Evolutionary conservation across 2,797 vertebrate genomes (phyloP), one percentile per base, ranked within the genome.

Genomic region (Steatocranus sp.): DNA sequence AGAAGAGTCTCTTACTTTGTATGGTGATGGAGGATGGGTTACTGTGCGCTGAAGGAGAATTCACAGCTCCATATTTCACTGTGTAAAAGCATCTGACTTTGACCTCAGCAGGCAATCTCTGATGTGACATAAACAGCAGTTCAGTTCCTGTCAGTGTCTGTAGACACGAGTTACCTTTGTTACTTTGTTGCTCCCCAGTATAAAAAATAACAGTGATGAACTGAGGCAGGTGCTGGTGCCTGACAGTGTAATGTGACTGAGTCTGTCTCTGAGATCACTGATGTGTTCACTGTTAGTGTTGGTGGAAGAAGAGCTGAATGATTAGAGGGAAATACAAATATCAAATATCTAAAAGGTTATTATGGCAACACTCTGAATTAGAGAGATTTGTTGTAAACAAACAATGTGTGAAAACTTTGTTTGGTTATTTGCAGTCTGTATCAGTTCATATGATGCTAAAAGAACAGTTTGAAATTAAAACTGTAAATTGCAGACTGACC

Each of bases 241-340:
- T 36, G 23, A 92, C 92, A 92, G 43, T 1, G 49, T 25, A 92
- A 11, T 23, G 86, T 80, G 34, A 92, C 83, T 5, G 51, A 70
- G n/a, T 87, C 85, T 11, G 14, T 83, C 61, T 90, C 86, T 76
- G 11, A 85, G 50, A 89, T 81, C 43, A 50, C 9, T 0, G 17
- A 1, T 51, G 58, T 7, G 53, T 20, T 74, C 75, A 81, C 77
- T 14, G 4, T 53, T 66, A 89, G 43, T 2, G 12, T 14, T 20
- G 84, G 75, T 49, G 6, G 38, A 79, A 2, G 9, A 41, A 30
- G 7, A 18, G 14, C 90, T 91, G 74, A 56, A 63, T 20, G 58
- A 0, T 38, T 38, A 14, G 7, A 14, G 11, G 11, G 1, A 63
- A 38, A 63, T 1, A 2, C 11, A 0, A 5, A 2, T 23, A 0